A percentile compares a stretch with the other conserved stretches of the same genome.
These are phyloP conservation scores for Amazona vittata DNA, from an alignment of 2,113 vertebrate species.

Conservation along the genomic window DNA sequence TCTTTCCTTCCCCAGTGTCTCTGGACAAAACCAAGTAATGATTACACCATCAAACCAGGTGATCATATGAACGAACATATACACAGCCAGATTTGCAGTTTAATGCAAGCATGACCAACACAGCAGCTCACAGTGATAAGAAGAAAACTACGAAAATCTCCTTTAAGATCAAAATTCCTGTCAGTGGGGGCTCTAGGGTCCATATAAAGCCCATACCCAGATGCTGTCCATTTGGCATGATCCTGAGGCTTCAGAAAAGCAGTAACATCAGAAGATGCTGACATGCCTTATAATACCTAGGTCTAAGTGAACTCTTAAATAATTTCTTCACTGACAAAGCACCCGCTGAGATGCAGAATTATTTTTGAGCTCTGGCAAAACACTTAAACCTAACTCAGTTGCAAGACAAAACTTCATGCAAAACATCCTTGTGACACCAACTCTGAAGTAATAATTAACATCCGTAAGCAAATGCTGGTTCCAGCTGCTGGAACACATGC, in stretches of 20 bases:
- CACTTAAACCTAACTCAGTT: not conserved
- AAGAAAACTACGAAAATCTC: not conserved
- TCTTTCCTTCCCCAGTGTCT: not conserved
- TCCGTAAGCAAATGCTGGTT: accelerated
- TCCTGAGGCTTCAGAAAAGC: not conserved
- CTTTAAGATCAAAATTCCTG: not conserved
- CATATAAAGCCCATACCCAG: not conserved
- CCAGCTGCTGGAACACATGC: not conserved
- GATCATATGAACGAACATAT: not conserved
- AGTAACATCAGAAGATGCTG: not conserved
- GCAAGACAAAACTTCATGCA: not conserved
- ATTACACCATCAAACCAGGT: not conserved
- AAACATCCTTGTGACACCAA: not conserved
- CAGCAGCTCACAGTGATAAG: not conserved
- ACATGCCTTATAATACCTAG: not conserved
- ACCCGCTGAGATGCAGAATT: not conserved
- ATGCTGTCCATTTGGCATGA: not conserved
- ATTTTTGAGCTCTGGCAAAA: not conserved
- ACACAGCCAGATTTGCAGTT: not conserved
- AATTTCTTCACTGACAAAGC: not conserved
- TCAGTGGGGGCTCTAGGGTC: not conserved
- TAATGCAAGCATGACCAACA: not conserved
- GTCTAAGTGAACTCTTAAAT: not conserved
- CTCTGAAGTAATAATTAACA: not conserved
- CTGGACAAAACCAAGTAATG: not conserved